Evolutionary conservation across 2,888 invertebrate species (phyloP).

Genomic region (Acleris sparsana): DNA sequence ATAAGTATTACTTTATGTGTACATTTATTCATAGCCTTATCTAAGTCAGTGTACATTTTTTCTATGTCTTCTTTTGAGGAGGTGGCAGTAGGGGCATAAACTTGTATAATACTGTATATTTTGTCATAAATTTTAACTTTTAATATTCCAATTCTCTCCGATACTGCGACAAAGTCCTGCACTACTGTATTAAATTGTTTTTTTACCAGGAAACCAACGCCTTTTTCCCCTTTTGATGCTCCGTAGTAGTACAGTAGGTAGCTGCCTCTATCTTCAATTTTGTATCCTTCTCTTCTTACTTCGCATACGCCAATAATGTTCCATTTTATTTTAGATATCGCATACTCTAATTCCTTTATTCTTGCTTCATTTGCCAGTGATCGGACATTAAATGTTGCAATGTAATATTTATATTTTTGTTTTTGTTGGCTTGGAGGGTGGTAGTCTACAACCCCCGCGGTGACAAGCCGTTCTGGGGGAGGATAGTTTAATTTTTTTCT

Average conservation of each 20-base stretch:
- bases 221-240: slow-evolving; percentile 16
- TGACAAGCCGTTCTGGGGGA: no score
- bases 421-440: slow-evolving; percentile 5
- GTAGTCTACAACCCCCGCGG: slow-evolving; percentile 6
- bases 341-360: slow-evolving; percentile 19
- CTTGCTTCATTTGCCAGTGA: slow-evolving; percentile 21
- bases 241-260: slow-evolving; percentile 22
- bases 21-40: slow-evolving; percentile 6
- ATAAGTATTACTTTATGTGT: background rate
- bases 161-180: slow-evolving; percentile 11
- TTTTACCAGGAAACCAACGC: slow-evolving; percentile 21
- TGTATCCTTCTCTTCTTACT: slow-evolving; percentile 22
- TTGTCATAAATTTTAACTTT: slow-evolving; percentile 3
- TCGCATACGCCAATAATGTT: slow-evolving; percentile 17
- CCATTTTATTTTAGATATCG: slow-evolving; percentile 16
- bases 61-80: slow-evolving; percentile 15
- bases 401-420: no score
- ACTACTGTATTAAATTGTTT: slow-evolving; percentile 6
- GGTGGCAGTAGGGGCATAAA: slow-evolving; percentile 3
- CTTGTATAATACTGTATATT: background rate
- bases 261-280: slow-evolving; percentile 23
- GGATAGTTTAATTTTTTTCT: no score
- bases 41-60: slow-evolving; percentile 1
- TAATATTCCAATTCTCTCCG: slow-evolving; percentile 9
- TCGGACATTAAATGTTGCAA: slow-evolving; percentile 18